Evolutionary conservation across 2,888 invertebrate genomes (phyloP).

Genomic region (Trachelus iudaicus): DNA sequence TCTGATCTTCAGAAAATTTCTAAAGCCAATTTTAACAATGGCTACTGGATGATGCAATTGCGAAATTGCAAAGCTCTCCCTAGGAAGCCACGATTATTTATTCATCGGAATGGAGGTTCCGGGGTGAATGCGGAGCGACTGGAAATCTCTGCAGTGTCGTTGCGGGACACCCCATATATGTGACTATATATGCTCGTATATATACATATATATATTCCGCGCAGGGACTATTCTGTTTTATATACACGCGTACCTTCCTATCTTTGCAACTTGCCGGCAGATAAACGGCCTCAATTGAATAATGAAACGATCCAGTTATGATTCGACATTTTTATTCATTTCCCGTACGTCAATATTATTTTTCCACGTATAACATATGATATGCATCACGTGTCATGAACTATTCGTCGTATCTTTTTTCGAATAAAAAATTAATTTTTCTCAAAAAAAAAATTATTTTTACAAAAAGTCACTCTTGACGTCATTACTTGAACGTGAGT

Average conservation of each 20-base stretch:
- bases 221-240: not conserved
- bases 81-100: not conserved
- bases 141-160: slow-evolving; percentile 8
- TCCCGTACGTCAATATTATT: not conserved
- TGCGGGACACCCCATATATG: slow-evolving; percentile 6
- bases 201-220: not conserved
- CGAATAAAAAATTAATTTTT: too few relatives aligned
- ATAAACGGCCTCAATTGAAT: slow-evolving; percentile 21
- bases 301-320: slow-evolving; percentile 21
- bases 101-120: not conserved
- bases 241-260: slow-evolving; percentile 10
- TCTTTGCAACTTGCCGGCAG: slow-evolving; percentile 13
- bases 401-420: not conserved
- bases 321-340: slow-evolving; percentile 14
- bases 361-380: not conserved
- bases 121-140: slow-evolving; percentile 5
- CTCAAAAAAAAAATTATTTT: too few relatives aligned
- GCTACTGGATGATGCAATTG: not conserved
- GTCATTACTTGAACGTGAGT: not conserved
- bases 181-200: not conserved
- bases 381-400: not conserved
- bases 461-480: too few relatives aligned
- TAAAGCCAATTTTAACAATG: not conserved
- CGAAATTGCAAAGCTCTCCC: not conserved
- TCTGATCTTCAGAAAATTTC: not conserved